Conservation (phyloP, 92 coral and sea anemone genomes). For the Palythoa caribaeorum region DNA sequence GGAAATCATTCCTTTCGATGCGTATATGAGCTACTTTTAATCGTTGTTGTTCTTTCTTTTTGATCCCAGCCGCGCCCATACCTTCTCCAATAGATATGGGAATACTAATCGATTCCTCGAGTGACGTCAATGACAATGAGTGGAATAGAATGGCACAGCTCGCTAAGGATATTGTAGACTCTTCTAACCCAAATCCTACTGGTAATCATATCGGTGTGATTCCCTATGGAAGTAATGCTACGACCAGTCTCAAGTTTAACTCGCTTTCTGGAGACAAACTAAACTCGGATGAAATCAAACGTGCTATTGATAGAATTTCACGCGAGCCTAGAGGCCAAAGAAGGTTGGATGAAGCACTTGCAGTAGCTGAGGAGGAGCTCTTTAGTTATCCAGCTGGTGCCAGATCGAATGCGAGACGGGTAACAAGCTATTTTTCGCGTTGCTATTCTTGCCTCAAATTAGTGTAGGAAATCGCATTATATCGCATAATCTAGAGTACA, state of each 20-base stretch:
- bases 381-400: constrained; percentile 74
- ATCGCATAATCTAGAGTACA: no score
- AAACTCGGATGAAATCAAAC: constrained; percentile 52
- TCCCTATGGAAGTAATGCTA: constrained; percentile 70
- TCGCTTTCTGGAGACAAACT: constrained; percentile 62
- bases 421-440: constrained; percentile 7
- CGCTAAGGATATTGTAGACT: constrained; percentile 65
- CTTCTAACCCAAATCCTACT: constrained; percentile 52
- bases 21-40: no score
- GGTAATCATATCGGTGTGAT: constrained; percentile 79
- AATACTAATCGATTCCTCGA: constrained; percentile 80
- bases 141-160: constrained; percentile 64
- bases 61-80: not conserved
- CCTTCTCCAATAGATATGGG: constrained; percentile 78
- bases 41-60: no score
- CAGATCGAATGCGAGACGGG: constrained; percentile 73
- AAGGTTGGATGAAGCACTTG: constrained; percentile 70
- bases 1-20: no score
- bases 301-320: constrained; percentile 58
- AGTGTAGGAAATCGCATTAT: no score
- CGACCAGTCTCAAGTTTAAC: constrained; percentile 64
- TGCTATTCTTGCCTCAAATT: not conserved
- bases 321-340: constrained; percentile 66
- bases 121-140: constrained; percentile 62
- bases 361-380: constrained; percentile 60